Base-by-base conservation (phyloP, 2,113 vertebrate species). In the Sterrhoptilus dennistouni region DNA sequence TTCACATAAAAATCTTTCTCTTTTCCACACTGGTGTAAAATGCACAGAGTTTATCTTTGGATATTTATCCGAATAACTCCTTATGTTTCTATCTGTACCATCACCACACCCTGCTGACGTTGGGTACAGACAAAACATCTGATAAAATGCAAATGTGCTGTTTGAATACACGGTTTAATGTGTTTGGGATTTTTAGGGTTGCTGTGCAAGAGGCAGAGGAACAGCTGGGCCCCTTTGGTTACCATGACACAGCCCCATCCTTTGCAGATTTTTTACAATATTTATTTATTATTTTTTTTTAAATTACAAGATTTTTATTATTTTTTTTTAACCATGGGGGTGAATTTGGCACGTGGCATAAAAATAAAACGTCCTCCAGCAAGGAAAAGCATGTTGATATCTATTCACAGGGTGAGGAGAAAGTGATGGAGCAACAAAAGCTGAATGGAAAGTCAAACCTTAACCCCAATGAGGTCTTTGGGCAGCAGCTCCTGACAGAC, bases 111-210 rank as follows among this genome's bases (percentile, higher is more conserved):
- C 18, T 6, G 47, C 33, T 40, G 77, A 68, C 29, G 50, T 31
- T 17, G 45, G 82, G 36, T 12, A n/a, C 45, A 78, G 61, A 53
- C 9, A 57, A 57, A 18, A 38, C 13, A 71, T 14, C 81, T 69
- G 71, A 85, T 59, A 69, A 88, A 93, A 91, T 74, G 81, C 71
- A 86, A 70, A 86, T 82, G 61, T 25, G 56, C 20, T 22, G 56
- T 42, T 31, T 52, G 69, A 79, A 81, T 21, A 49, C 33, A 6
- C 1, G 3, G 7, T 47, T 78, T 35, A 21, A 82, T 5, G 44
- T 33, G 60, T 11, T 80, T 27, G 47, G 83, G 31, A 19, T 29
- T 89, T 91, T 94, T 45, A n/a, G 45, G 45, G 57, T 9, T 49
- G 68, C 60, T 77, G 66, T 40, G 59, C 60, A 77, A 83, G 60